Base-by-base conservation (phyloP, 2,797 vertebrate genomes). In the Leptoclinus maculatus region DNA sequence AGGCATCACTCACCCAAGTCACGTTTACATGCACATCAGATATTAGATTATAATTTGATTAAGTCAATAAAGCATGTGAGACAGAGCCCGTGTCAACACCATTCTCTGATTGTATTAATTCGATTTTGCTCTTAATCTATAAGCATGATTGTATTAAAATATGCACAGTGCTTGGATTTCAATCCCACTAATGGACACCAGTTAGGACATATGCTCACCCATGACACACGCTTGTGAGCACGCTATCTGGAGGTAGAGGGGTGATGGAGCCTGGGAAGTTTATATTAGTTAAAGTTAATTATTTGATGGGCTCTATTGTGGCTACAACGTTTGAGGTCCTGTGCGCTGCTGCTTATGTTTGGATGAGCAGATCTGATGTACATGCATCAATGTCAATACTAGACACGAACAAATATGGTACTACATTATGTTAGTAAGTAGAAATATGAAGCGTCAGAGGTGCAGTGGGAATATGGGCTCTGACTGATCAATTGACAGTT, bases 41-140 rank as follows among this genome's bases (percentile, higher is more conserved):
- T 71, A 80, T 62, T 0, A 63, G 66, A 85, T 85, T 63, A 70
- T 13, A 60, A 63, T 80, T 66, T 65, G 12, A 80, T 67, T 84
- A 58, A 62, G 57, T 83, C 65, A 76, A 76, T 80, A 76, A 78
- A 64, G 62, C 56, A 74, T 45, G 29, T 66, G 58, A 74, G 58
- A 41, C n/a, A 13, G 41, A 69, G 59, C 49, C n/a, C 57, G 16
- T 49, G 59, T 64, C 75, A 76, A 78, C 76, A 84, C 36, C 36
- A 7, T 47, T 56, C 32, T 65, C 69, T 73, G 66, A 79, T 72
- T 71, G 38, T 5, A 71, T 80, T 79, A 66, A 78, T 81, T 73
- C 21, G 34, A 71, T 74, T 39, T 71, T 25, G 32, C 49, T 56
- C 47, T 73, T 76, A 58, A 83, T 71, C 68, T 65, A n/a, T 56